These are phyloP conservation scores for Narcine bancroftii DNA, from an alignment of 2,113 vertebrate species.

Conservation along the genomic window DNA sequence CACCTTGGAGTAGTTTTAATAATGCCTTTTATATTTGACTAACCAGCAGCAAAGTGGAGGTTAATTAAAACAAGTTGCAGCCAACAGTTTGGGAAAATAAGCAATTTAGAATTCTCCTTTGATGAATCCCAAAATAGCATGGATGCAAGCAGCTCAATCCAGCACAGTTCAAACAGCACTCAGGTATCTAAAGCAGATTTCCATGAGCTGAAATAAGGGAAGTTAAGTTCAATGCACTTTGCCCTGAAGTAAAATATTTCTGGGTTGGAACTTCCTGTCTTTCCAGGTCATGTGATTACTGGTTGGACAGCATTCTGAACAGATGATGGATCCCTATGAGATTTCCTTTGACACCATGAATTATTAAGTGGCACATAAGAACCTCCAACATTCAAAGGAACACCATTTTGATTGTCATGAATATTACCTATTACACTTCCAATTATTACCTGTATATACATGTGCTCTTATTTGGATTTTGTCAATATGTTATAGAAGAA, in stretches of 20 bases:
- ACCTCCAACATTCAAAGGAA: neutral
- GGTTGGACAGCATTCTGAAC: neutral
- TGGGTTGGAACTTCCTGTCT: conserved; percentile 27
- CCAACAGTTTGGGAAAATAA: neutral
- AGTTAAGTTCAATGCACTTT: conserved; percentile 21
- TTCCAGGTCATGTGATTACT: neutral
- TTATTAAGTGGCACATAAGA: neutral
- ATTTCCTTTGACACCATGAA: neutral
- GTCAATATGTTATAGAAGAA: too few relatives aligned
- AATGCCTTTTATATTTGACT: neutral
- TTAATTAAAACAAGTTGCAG: neutral
- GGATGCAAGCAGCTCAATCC: neutral
- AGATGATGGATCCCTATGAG: neutral
- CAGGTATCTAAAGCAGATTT: neutral
- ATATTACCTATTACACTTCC: neutral
- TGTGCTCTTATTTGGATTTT: too few relatives aligned
- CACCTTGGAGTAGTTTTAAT: neutral
- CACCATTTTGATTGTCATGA: neutral
- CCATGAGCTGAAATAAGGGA: neutral
- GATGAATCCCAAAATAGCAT: neutral
- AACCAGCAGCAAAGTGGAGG: neutral
- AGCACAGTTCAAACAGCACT: neutral
- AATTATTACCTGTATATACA: too few relatives aligned
- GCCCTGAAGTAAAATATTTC: conserved; percentile 26
- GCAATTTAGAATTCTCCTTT: neutral